Evolutionary conservation across 2,113 vertebrate genomes (phyloP).

Genomic region (Riparia riparia): DNA sequence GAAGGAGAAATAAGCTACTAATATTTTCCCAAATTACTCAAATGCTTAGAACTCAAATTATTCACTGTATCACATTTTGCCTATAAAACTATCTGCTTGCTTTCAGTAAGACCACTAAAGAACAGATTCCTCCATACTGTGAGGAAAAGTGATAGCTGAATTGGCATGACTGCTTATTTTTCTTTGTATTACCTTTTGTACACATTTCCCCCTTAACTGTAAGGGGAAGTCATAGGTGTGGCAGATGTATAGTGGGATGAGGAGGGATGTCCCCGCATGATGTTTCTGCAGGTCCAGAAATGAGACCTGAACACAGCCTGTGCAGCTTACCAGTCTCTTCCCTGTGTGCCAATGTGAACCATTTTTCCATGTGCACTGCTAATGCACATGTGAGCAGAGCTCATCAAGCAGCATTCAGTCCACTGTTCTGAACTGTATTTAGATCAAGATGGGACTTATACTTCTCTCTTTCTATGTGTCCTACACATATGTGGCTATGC

Average conservation of each 20-base stretch:
- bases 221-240: not conserved
- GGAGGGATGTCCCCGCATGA: accelerated
- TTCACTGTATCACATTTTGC: not conserved
- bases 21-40: not conserved
- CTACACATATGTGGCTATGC: not conserved
- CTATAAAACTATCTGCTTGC: not conserved
- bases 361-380: not conserved
- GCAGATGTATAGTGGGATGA: not conserved
- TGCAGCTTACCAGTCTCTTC: not conserved
- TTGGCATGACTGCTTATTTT: not conserved
- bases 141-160: not conserved
- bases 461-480: not conserved
- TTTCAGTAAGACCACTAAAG: not conserved
- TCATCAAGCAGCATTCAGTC: not conserved
- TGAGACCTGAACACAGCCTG: not conserved
- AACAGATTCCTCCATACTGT: not conserved
- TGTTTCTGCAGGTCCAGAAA: not conserved
- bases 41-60: not conserved
- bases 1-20: not conserved
- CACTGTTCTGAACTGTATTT: not conserved
- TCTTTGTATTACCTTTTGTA: not conserved
- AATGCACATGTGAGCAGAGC: not conserved
- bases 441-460: not conserved
- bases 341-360: not conserved
- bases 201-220: not conserved